Evolutionary conservation across 2,113 vertebrate species (phyloP), one percentile per base, ranked within the genome.

Genomic region (Neodon shergylaensis): DNA sequence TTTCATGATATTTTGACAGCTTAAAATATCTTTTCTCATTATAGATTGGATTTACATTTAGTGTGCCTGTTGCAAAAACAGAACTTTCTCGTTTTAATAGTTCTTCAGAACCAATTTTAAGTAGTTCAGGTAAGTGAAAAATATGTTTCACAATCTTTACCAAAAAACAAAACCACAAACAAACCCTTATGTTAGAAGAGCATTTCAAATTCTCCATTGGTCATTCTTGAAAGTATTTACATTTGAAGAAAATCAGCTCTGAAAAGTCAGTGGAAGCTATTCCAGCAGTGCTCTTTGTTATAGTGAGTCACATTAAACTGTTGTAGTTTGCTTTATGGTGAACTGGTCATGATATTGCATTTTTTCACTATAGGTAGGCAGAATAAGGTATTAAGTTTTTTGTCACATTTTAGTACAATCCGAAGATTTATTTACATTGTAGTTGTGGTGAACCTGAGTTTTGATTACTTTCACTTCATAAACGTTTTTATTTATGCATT

Each of bases 11-110:
- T 61, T 63, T 68, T 49, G 14, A 79, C n/a, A n/a, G 7, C 49
- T 88, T 78, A 90, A 72, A 47, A 83, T 70, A 47, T 12, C 19
- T 76, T 95, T 91, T 97, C 24, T 93, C 16, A 94, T 92, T 65
- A 9, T 94, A 99, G 99, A 98, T 98, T 98, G 99, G 98, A 97
- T 99, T 99, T 98, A 99, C 99, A 33, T 99, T 99, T 98, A 99
- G 99, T 97, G 99, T 99, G 95, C 99, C 99, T 96, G 99, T 99
- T 58, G 98, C 98, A 92, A 99, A 99, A 98, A 98, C 99, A 72
- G 98, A 98, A 73, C 92, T 98, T 94, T 98, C 99, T 90, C 97
- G 98, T 97, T 98, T 98, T 93, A 98, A 98, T 66, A 98, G 98
- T 85, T 98, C 98, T 95, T 97, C 98, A 54, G 94, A 98, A 93